phyloP scores from a whole-genome alignment of 2,113 vertebrate genomes.

The Microcebus griseorufus region DNA sequence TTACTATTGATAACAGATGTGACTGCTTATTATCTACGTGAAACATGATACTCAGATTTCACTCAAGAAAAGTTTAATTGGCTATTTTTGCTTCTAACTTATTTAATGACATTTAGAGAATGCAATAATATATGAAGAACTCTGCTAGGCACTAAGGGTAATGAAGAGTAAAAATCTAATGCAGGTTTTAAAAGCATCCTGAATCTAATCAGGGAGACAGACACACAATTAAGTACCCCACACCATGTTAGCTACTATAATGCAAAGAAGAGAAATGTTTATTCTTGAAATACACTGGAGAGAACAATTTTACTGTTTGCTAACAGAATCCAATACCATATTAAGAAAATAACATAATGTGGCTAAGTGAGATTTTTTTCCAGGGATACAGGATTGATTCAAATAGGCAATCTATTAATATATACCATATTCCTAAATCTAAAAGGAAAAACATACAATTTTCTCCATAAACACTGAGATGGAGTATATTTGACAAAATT shows the following conservation, averaged over 20 bases:
- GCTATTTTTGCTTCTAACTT: slow-evolving; percentile 15
- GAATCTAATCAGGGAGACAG: background rate
- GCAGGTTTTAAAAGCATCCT: background rate
- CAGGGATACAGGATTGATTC: background rate
- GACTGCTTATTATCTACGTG: background rate
- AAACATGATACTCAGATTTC: background rate
- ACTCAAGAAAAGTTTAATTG: slow-evolving; percentile 7
- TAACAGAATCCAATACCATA: background rate
- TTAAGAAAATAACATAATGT: slow-evolving; percentile 10
- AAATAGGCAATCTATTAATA: background rate
- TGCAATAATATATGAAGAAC: background rate
- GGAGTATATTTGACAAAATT: background rate
- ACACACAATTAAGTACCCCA: background rate
- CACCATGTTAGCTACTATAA: background rate
- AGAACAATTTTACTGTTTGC: background rate
- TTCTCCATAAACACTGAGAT: background rate
- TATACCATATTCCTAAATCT: background rate
- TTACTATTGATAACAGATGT: background rate
- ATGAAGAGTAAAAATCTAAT: slow-evolving; percentile 45
- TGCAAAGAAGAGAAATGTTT: background rate
- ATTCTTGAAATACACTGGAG: background rate
- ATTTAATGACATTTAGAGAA: background rate
- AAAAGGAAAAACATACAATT: background rate
- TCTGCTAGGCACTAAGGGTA: background rate
- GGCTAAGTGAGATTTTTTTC: background rate